These are phyloP conservation scores for Mechanitis mazaeus DNA, from an alignment of 2,888 invertebrate genomes.

Conservation along the genomic window DNA sequence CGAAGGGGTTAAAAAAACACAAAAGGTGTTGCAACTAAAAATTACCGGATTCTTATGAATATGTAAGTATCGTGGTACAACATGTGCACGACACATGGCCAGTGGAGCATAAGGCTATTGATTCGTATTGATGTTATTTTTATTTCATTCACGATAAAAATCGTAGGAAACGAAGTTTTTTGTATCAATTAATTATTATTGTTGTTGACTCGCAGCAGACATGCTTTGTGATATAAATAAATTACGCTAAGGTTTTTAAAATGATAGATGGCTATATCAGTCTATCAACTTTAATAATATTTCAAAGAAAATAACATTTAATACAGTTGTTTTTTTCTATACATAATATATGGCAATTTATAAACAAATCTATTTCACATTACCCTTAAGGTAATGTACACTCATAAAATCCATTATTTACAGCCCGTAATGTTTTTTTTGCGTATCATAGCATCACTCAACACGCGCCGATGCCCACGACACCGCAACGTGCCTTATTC, in stretches of 20 bases:
- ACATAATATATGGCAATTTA: neutral
- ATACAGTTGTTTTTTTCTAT: neutral
- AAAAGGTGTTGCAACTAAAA: conserved; percentile 56
- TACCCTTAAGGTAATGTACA: conserved; percentile 2
- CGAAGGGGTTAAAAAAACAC: conserved; percentile 60
- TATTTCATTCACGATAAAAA: conserved; percentile 46
- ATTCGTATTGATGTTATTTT: conserved; percentile 44
- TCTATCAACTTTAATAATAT: neutral
- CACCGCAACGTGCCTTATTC: conserved; percentile 39
- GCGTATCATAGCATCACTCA: conserved; percentile 22
- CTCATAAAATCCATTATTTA: conserved; percentile 23
- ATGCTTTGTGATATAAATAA: conserved; percentile 23
- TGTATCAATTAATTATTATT: conserved; percentile 38
- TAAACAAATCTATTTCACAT: conserved; percentile 7
- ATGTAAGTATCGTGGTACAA: conserved; percentile 50
- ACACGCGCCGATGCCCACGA: conserved; percentile 33
- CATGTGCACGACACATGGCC: conserved; percentile 67
- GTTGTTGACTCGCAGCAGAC: conserved; percentile 25
- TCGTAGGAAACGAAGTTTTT: conserved; percentile 45
- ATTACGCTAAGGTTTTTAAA: conserved; percentile 15
- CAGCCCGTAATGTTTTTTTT: conserved; percentile 25
- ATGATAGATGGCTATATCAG: conserved; percentile 14
- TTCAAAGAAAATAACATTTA: neutral
- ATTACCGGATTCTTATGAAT: conserved; percentile 60
- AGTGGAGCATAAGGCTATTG: conserved; percentile 60